These are phyloP conservation scores for Micronycteris hirsuta DNA, from an alignment of 2,113 vertebrate genomes.

Conservation along the genomic window DNA sequence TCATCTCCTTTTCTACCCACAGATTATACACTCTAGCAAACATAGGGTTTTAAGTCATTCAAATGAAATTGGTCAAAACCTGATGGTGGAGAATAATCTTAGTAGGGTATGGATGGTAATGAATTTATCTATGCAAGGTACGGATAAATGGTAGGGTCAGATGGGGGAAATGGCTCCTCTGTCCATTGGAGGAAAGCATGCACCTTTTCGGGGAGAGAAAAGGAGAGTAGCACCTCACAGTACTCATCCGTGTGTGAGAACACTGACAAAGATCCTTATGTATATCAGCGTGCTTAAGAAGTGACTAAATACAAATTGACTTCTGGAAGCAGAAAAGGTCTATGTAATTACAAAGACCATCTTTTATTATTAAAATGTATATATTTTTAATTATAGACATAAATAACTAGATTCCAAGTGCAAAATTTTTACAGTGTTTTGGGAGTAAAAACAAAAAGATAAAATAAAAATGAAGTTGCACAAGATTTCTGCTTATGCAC, in stretches of 20 bases:
- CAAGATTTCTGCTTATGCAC: background rate
- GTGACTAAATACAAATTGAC: background rate
- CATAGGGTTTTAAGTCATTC: background rate
- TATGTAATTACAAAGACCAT: constrained; percentile 1
- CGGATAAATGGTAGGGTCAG: background rate
- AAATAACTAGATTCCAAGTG: constrained; percentile 39
- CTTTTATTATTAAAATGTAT: constrained; percentile 49
- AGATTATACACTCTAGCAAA: background rate
- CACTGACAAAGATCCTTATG: background rate
- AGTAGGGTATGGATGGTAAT: background rate
- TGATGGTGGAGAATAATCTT: background rate
- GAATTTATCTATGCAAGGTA: background rate
- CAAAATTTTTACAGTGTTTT: constrained; percentile 55
- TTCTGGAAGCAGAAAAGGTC: background rate
- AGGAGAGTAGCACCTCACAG: background rate
- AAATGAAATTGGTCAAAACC: background rate
- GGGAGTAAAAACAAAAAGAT: background rate
- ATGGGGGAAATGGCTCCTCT: background rate
- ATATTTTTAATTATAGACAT: constrained; percentile 42
- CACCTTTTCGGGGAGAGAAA: background rate
- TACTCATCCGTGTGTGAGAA: background rate
- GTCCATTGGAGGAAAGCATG: background rate
- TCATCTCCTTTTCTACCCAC: background rate
- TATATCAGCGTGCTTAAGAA: background rate
- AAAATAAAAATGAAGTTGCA: constrained; percentile 28